Evolutionary conservation across 2,113 vertebrate species (phyloP).

Genomic region (Laticauda laticaudata): DNA sequence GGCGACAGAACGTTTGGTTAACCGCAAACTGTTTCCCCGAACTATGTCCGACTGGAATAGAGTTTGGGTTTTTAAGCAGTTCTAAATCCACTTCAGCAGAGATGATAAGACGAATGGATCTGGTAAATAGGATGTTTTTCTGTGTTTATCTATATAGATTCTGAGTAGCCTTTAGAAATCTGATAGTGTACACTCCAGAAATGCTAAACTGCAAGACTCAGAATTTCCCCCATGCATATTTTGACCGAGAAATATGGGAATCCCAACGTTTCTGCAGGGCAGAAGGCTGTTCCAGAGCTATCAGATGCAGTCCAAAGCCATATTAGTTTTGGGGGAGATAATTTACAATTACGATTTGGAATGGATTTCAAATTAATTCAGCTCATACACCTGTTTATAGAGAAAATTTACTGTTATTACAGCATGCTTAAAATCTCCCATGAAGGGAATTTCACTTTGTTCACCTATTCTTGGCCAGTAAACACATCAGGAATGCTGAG

Average conservation of each 20-base stretch:
- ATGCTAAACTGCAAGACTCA: not conserved
- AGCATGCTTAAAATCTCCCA: not conserved
- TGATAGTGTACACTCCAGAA: not conserved
- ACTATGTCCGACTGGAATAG: not conserved
- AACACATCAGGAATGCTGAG: not conserved
- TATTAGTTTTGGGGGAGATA: not conserved
- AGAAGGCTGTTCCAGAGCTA: not conserved
- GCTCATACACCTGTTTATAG: not conserved
- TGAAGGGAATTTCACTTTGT: not conserved
- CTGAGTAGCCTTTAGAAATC: not conserved
- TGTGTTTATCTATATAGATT: not conserved
- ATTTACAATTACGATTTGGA: not conserved
- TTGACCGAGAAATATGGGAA: not conserved
- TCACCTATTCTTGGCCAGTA: not conserved
- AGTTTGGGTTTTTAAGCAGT: not conserved
- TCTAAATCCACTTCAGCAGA: not conserved
- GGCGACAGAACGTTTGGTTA: not conserved
- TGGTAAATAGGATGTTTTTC: not conserved
- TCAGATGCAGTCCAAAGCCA: not conserved
- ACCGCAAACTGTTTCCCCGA: not conserved
- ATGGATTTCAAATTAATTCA: not conserved
- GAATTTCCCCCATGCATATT: not conserved
- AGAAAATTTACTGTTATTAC: not conserved
- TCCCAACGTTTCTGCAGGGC: not conserved
- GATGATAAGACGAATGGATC: not conserved